Conservation (phyloP, 2,797 vertebrate species). For the Hydrocynus forskahlii region DNA sequence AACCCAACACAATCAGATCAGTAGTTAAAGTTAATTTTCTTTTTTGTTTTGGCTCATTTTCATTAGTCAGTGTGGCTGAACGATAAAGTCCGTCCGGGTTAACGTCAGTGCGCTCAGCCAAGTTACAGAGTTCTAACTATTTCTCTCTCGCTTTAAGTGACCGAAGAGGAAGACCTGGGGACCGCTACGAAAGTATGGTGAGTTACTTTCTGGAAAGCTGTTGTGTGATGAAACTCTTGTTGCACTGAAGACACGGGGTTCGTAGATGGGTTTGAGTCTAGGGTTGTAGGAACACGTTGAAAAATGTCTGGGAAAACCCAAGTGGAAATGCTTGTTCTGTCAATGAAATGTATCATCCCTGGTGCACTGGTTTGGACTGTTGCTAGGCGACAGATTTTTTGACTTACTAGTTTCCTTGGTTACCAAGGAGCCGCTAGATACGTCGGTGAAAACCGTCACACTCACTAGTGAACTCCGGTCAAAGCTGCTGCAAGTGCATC, state of each 20-base stretch:
- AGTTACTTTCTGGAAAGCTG: constrained; percentile 30
- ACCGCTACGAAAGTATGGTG: constrained; percentile 97
- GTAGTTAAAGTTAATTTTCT: too few species aligned
- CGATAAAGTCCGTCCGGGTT: too few species aligned
- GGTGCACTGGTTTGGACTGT: constrained; percentile 74
- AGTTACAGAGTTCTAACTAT: background rate
- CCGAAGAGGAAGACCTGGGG: constrained; percentile 88
- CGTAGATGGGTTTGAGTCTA: background rate
- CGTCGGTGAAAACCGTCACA: constrained; percentile 74
- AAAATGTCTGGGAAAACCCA: constrained; percentile 21
- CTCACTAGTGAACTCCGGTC: constrained; percentile 72
- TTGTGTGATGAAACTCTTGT: background rate
- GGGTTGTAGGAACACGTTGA: background rate
- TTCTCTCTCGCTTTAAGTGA: constrained; percentile 72
- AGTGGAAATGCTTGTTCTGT: constrained; percentile 42
- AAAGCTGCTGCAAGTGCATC: constrained; percentile 61
- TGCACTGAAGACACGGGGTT: background rate
- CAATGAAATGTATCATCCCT: constrained; percentile 63
- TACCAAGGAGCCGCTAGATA: constrained; percentile 75
- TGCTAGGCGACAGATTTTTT: constrained; percentile 78
- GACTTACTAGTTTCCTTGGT: constrained; percentile 77
- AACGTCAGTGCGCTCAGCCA: background rate
- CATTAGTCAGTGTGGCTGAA: background rate
- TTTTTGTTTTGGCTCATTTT: background rate
- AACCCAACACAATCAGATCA: too few species aligned